Percentiles rank a stretch among this genome's conserved stretches.
These are phyloP conservation scores for Cataglyphis hispanica DNA, from an alignment of 1,140 invertebrate species.

Conservation along the genomic window DNA sequence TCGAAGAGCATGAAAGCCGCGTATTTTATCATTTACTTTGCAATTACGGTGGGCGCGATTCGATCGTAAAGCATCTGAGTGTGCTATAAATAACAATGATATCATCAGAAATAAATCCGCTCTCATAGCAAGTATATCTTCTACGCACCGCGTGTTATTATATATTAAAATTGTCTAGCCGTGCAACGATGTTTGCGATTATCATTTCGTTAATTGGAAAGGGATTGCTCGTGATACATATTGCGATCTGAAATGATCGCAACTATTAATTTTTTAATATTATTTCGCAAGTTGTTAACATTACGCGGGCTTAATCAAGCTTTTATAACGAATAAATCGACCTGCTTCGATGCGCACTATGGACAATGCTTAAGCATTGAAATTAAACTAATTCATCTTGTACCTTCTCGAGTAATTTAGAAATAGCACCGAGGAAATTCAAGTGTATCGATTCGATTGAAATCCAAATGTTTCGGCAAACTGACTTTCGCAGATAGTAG, in stretches of 20 bases:
- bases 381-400: conserved; percentile 22
- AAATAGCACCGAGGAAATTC: background rate
- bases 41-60: background rate
- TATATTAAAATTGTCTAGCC: conserved; percentile 27
- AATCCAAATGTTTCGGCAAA: conserved; percentile 10
- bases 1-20: background rate
- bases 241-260: conserved; percentile 17
- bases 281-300: background rate
- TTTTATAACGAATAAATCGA: background rate
- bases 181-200: conserved; percentile 15
- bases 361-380: background rate
- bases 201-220: conserved; percentile 33
- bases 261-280: conserved; percentile 32
- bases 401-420: background rate
- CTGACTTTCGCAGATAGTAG: background rate
- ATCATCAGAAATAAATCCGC: conserved; percentile 52
- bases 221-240: conserved; percentile 37
- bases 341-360: background rate
- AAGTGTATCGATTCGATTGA: background rate
- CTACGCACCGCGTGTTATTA: conserved; percentile 2
- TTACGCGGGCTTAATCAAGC: conserved; percentile 15
- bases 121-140: conserved; percentile 7
- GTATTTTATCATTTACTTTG: background rate
- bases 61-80: conserved; percentile 47
- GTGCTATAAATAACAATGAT: conserved; percentile 46